Percentiles rank a stretch among this genome's conserved stretches.
These are phyloP conservation scores for Zaprionus kolodkinae DNA, from an alignment of 1,140 invertebrate genomes.

Conservation along the genomic window DNA sequence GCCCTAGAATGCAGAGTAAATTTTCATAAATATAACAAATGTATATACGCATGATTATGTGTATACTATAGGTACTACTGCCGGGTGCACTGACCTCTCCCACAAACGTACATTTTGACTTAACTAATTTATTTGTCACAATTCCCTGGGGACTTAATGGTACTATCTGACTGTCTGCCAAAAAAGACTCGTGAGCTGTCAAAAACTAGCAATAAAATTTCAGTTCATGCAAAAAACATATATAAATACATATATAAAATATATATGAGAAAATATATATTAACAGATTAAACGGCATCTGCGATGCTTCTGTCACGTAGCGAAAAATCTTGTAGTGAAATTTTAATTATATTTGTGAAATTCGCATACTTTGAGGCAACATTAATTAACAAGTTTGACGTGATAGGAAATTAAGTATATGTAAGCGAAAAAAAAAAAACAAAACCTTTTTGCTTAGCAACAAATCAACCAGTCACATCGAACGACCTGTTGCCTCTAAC, in stretches of 20 bases:
- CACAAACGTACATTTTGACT: conserved; percentile 28
- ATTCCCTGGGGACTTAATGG: background rate
- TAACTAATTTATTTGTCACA: conserved; percentile 25
- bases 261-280: conserved; percentile 24
- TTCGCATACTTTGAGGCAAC: background rate
- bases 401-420: conserved; percentile 24
- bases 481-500: background rate
- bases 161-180: conserved; percentile 37
- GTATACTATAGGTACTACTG: background rate
- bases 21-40: conserved; percentile 7
- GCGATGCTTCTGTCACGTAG: conserved; percentile 32
- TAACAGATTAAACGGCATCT: conserved; percentile 6
- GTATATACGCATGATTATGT: conserved; percentile 1
- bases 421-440: background rate
- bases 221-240: conserved; percentile 13
- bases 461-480: background rate
- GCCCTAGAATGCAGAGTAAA: background rate
- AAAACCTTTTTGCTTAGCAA: conserved; percentile 33
- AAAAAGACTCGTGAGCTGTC: conserved; percentile 69
- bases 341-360: conserved; percentile 14
- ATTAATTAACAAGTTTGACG: conserved; percentile 21
- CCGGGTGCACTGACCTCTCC: conserved; percentile 66
- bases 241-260: conserved; percentile 12
- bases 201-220: conserved; percentile 48
- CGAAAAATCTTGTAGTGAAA: conserved; percentile 23